Percentiles rank a stretch among this genome's conserved stretches.
These are phyloP conservation scores for Yponomeuta malinellus DNA, from an alignment of 2,888 invertebrate species.

Conservation along the genomic window DNA sequence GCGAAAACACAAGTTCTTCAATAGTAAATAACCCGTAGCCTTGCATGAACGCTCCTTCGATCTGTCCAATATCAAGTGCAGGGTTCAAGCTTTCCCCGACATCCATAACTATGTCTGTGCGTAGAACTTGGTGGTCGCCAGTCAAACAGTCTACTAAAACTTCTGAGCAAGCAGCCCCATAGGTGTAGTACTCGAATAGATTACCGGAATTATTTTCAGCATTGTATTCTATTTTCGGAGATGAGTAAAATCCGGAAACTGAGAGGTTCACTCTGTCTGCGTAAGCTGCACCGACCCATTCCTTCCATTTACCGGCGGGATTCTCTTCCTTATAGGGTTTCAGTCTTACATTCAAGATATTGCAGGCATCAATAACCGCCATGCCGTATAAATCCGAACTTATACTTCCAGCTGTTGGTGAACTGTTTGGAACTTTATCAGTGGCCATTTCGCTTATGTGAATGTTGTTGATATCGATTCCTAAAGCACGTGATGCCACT, in stretches of 20 bases:
- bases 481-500: slow-evolving; percentile 81
- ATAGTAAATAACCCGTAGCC: slow-evolving; percentile 89
- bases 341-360: slow-evolving; percentile 78
- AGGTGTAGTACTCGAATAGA: slow-evolving; percentile 85
- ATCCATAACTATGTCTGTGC: slow-evolving; percentile 94
- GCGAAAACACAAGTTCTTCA: slow-evolving; percentile 87
- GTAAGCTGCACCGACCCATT: slow-evolving; percentile 85
- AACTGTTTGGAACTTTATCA: slow-evolving; percentile 89
- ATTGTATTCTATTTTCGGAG: slow-evolving; percentile 79
- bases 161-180: slow-evolving; percentile 86
- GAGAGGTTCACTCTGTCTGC: slow-evolving; percentile 81
- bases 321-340: slow-evolving; percentile 79
- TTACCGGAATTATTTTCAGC: slow-evolving; percentile 78
- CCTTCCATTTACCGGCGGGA: slow-evolving; percentile 84
- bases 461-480: slow-evolving; percentile 77
- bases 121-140: slow-evolving; percentile 87
- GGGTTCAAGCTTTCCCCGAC: slow-evolving; percentile 92
- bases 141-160: slow-evolving; percentile 92
- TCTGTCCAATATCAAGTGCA: slow-evolving; percentile 92
- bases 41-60: slow-evolving; percentile 92
- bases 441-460: slow-evolving; percentile 85
- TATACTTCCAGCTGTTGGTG: slow-evolving; percentile 85
- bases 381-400: slow-evolving; percentile 89
- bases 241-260: slow-evolving; percentile 83
- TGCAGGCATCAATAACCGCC: slow-evolving; percentile 86